Conservation (phyloP, 2,113 vertebrate species). For the Pungitius pungitius region DNA sequence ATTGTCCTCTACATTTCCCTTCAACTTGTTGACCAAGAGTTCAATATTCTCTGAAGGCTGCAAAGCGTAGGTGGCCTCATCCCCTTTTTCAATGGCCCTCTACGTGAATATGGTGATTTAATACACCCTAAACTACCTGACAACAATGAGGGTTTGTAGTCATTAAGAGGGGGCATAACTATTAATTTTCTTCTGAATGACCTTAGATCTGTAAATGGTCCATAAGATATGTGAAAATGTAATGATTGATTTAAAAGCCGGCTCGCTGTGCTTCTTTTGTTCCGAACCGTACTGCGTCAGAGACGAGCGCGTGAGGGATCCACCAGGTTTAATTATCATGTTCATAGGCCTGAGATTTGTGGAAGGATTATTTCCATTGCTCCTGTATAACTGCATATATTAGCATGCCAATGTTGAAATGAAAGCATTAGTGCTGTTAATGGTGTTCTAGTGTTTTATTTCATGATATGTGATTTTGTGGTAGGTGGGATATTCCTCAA, state of each 20-base stretch:
- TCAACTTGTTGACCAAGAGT: conserved; percentile 4
- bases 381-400: conserved; percentile 51
- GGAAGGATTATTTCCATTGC: conserved; percentile 29
- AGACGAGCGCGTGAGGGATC: conserved; percentile 34
- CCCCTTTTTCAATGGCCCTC: conserved; percentile 1
- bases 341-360: conserved; percentile 36
- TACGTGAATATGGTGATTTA: conserved; percentile 22
- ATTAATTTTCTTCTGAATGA: conserved; percentile 37
- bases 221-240: conserved; percentile 38
- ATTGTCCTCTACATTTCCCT: conserved; percentile 18
- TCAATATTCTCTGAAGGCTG: background rate
- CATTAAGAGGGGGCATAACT: conserved; percentile 5
- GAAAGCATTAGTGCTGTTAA: conserved; percentile 34
- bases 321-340: conserved; percentile 49
- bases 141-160: conserved; percentile 52
- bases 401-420: conserved; percentile 56
- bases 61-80: conserved; percentile 13
- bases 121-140: conserved; percentile 37
- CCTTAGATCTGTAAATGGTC: conserved; percentile 18
- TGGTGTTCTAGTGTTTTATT: conserved; percentile 28
- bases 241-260: conserved; percentile 40
- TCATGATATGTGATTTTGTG: background rate
- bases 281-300: conserved; percentile 6
- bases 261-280: conserved; percentile 48
- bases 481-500: background rate